A percentile compares a stretch with the other conserved stretches of the same genome.
Conservation (phyloP, 2,797 vertebrate genomes). For the Crenichthys baileyi region DNA sequence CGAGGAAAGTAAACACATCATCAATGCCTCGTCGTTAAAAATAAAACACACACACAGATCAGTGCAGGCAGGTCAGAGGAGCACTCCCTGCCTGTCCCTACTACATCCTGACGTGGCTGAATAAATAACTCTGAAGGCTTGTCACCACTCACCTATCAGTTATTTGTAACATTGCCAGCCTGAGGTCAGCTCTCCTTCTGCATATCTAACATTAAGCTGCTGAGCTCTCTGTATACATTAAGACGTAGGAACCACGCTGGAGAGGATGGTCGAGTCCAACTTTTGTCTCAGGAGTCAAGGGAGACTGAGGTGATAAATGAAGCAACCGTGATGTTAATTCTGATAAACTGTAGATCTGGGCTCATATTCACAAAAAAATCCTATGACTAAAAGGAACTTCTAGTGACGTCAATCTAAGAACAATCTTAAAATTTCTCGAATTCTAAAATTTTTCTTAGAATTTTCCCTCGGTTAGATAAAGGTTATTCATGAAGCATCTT, state of each 20-base stretch:
- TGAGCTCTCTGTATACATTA: constrained; percentile 52
- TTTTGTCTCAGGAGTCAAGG: constrained; percentile 54
- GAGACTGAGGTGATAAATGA: constrained; percentile 49
- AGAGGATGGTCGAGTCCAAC: constrained; percentile 20
- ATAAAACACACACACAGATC: constrained; percentile 18
- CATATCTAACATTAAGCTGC: background rate
- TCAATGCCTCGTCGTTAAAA: constrained; percentile 12
- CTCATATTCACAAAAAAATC: too few species aligned
- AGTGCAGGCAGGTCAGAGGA: constrained; percentile 30
- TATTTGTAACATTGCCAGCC: constrained; percentile 74
- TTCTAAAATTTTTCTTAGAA: too few species aligned
- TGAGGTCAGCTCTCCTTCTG: constrained; percentile 47
- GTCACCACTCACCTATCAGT: constrained; percentile 80
- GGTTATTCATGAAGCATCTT: too few species aligned
- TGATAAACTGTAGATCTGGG: too few species aligned
- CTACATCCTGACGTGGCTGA: constrained; percentile 49
- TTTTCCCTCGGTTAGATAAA: too few species aligned
- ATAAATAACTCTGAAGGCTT: constrained; percentile 68
- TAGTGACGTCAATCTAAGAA: too few species aligned
- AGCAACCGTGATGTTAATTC: background rate
- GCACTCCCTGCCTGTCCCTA: constrained; percentile 54
- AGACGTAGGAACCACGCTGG: constrained; percentile 36
- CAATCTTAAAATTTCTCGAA: too few species aligned
- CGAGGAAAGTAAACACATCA: constrained; percentile 46
- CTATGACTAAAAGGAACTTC: too few species aligned